These are phyloP conservation scores for Enteromius argenteus DNA, from an alignment of 2,797 vertebrate genomes.

Conservation along the genomic window DNA sequence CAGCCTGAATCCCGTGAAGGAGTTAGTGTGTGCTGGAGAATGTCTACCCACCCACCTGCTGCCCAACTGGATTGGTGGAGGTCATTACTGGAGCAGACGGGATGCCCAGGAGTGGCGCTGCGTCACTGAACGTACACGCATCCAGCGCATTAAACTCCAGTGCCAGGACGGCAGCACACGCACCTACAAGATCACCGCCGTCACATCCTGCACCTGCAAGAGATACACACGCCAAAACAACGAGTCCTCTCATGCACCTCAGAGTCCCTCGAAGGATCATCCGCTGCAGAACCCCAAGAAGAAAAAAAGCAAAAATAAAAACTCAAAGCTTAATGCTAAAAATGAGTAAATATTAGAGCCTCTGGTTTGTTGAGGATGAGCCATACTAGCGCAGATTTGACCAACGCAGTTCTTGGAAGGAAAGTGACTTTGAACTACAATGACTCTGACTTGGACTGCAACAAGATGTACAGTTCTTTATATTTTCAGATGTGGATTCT, in stretches of 20 bases:
- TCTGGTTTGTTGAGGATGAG: not conserved
- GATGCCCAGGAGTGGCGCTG: conserved; percentile 92
- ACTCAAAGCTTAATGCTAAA: conserved; percentile 1
- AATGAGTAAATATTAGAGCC: not conserved
- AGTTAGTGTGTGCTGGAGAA: conserved; percentile 94
- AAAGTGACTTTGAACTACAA: conserved; percentile 34
- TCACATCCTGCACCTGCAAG: conserved; percentile 95
- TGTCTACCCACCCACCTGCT: conserved; percentile 91
- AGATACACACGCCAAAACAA: conserved; percentile 91
- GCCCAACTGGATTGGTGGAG: conserved; percentile 91
- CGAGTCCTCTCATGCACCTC: conserved; percentile 85
- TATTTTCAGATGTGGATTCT: conserved; percentile 23
- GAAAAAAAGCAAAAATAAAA: conserved; percentile 41
- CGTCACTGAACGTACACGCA: conserved; percentile 88
- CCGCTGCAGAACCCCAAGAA: conserved; percentile 45
- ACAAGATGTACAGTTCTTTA: conserved; percentile 38
- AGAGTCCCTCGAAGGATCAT: conserved; percentile 73
- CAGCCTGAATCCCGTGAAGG: conserved; percentile 92
- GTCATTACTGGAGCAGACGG: conserved; percentile 90
- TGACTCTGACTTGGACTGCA: conserved; percentile 12
- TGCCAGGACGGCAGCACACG: conserved; percentile 91
- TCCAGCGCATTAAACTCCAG: conserved; percentile 91
- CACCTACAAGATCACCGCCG: conserved; percentile 94
- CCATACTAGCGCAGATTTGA: not conserved
- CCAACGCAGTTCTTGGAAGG: conserved; percentile 12